Evolutionary conservation across 1,140 invertebrate species (phyloP).

Genomic region (Drosophila oshimai): DNA sequence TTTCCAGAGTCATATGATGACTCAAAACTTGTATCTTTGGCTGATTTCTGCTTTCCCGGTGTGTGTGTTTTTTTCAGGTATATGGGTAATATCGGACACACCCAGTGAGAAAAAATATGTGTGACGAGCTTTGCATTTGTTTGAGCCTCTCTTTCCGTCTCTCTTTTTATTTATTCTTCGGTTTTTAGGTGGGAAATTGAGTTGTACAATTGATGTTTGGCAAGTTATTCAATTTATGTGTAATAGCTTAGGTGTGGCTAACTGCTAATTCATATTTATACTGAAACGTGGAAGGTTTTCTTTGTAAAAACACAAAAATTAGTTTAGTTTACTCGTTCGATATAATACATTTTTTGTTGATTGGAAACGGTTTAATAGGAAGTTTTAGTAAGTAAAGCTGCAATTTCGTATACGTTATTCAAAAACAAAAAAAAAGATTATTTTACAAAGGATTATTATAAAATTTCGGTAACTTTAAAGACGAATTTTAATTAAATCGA

Average conservation of each 20-base stretch:
- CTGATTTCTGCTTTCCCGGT: no score
- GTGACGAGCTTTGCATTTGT: not conserved
- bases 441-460: no score
- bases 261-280: not conserved
- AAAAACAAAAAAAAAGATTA: no score
- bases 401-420: no score
- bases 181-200: constrained; percentile 1
- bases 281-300: not conserved
- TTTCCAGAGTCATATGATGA: not conserved
- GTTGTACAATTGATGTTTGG: not conserved
- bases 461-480: not conserved
- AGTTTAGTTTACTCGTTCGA: not conserved
- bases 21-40: constrained; percentile 7
- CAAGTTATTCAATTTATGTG: not conserved
- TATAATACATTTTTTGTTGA: not conserved
- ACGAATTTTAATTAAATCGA: no score
- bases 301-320: not conserved
- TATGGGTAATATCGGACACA: constrained; percentile 15
- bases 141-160: not conserved
- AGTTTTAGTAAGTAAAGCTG: no score
- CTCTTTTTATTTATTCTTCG: constrained; percentile 3
- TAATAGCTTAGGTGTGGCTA: not conserved
- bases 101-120: constrained; percentile 13
- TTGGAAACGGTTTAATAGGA: no score
- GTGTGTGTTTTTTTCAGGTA: constrained; percentile 10